Base-by-base conservation (phyloP, 2,888 invertebrate genomes). In the Amphipyra tragopoginis region DNA sequence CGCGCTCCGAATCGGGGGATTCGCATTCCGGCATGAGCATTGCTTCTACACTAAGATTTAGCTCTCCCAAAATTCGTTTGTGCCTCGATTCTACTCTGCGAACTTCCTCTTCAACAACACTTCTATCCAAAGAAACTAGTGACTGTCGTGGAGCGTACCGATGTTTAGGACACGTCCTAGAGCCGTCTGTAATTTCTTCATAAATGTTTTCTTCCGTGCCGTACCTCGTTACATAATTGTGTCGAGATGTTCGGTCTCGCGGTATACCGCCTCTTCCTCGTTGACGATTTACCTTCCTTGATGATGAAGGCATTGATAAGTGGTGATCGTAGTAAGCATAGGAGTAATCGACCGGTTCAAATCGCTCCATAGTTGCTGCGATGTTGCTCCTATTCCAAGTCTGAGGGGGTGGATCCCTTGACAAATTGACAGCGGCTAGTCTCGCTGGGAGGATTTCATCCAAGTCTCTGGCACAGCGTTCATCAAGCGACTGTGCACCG, bases 181-280 rank as follows among this genome's bases (percentile, higher is more conserved):
- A 92, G 29, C 96, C 96, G 80, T 97, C 97, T 39, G 96, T 96
- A 74, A 97, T 97, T 93, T 97, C 97, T 88, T 97, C 97, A 87
- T 97, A 97, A 85, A 97, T 97, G 82, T 97, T 97, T 90, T 98
- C 98, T 88, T 98, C 97, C 42, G 97, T 97, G 43, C 98, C 97
- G 82, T 97, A 97, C 63, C 97, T 95, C 2, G 97, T 97, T 50
- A 97, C 96, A 81, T 97, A 97, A 64, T 97, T 97, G 85, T 97
- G 97, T 42, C 96, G 93, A 72, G 94, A 94, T 21, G 92, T 81
- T 50, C 94, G 90, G 65, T 93, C 94, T 69, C 92, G 89, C 4
- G 93, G 87, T 48, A 92, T 75, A 2, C 89, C 89, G n/a, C 93
- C 93, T 10, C 94, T 90, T 15, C 94, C 94, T 42, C 94, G 88